These are phyloP conservation scores for Lethrus apterus DNA, from an alignment of 1,140 invertebrate species.

Conservation along the genomic window DNA sequence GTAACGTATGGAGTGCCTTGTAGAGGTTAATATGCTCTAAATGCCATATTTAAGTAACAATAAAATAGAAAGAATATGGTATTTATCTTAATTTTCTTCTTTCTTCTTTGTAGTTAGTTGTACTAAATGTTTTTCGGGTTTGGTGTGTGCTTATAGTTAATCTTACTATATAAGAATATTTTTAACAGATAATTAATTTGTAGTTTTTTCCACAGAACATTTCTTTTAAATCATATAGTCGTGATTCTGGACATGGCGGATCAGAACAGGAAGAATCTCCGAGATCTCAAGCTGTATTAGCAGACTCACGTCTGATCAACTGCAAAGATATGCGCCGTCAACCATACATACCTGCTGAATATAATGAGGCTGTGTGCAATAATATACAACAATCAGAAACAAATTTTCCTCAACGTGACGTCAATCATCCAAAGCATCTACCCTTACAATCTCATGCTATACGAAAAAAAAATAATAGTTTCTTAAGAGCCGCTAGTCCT, in stretches of 20 bases:
- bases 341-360: slow-evolving; percentile 26
- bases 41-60: too few relatives aligned
- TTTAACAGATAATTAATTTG: too few relatives aligned
- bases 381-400: slow-evolving; percentile 21
- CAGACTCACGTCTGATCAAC: slow-evolving; percentile 37
- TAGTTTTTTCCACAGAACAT: slow-evolving; percentile 56
- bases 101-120: too few relatives aligned
- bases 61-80: too few relatives aligned
- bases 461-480: slow-evolving; percentile 31
- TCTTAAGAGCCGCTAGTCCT: slow-evolving; percentile 41
- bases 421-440: slow-evolving; percentile 32
- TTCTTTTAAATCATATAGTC: slow-evolving; percentile 62
- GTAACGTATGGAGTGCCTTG: slow-evolving; percentile 34
- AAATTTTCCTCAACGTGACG: not conserved
- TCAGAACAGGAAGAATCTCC: slow-evolving; percentile 59
- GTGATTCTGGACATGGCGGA: slow-evolving; percentile 55
- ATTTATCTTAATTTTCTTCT: too few relatives aligned
- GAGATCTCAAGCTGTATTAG: slow-evolving; percentile 47
- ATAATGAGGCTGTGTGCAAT: slow-evolving; percentile 24
- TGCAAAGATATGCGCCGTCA: slow-evolving; percentile 35
- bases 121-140: too few relatives aligned
- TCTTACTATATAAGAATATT: too few relatives aligned
- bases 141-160: too few relatives aligned
- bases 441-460: slow-evolving; percentile 28
- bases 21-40: too few relatives aligned